phyloP scores from a whole-genome alignment of 2,888 invertebrate genomes.

The Augochlorella aurata region DNA sequence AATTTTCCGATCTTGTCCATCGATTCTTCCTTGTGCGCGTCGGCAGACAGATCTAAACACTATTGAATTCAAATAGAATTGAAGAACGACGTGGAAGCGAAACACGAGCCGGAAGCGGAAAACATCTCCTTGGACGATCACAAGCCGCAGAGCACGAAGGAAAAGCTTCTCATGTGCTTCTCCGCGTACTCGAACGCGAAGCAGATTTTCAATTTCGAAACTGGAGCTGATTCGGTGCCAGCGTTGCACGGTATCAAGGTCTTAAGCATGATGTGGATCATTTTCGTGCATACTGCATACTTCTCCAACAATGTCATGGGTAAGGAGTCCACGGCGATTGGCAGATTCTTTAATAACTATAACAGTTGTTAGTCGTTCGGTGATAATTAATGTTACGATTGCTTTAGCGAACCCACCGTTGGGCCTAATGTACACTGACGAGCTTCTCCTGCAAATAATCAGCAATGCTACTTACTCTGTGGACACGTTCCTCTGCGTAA shows the following conservation, averaged over 20 bases:
- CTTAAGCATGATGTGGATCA: conserved; percentile 84
- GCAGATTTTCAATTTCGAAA: conserved; percentile 79
- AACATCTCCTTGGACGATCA: conserved; percentile 61
- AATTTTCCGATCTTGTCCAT: no score
- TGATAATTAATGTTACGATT: no score
- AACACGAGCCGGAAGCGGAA: conserved; percentile 52
- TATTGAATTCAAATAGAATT: conserved; percentile 9
- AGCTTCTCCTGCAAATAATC: conserved; percentile 75
- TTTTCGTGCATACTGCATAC: conserved; percentile 83
- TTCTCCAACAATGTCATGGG: conserved; percentile 76
- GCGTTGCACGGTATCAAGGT: conserved; percentile 83
- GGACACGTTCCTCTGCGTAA: conserved; percentile 83
- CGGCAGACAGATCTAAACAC: not conserved
- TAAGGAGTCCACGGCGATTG: conserved; percentile 38
- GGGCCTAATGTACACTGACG: conserved; percentile 58
- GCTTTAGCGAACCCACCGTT: rapidly evolving
- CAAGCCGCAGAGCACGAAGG: conserved; percentile 55
- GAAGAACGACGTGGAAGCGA: conserved; percentile 48
- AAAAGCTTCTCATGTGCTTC: conserved; percentile 81
- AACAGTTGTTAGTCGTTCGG: no score
- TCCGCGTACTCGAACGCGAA: conserved; percentile 83
- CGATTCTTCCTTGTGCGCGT: no score
- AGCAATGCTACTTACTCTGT: conserved; percentile 82
- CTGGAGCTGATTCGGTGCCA: conserved; percentile 76
- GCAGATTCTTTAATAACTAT: not conserved